phyloP scores from a whole-genome alignment of 2,888 invertebrate species.

The Petrophora chlorosata region DNA sequence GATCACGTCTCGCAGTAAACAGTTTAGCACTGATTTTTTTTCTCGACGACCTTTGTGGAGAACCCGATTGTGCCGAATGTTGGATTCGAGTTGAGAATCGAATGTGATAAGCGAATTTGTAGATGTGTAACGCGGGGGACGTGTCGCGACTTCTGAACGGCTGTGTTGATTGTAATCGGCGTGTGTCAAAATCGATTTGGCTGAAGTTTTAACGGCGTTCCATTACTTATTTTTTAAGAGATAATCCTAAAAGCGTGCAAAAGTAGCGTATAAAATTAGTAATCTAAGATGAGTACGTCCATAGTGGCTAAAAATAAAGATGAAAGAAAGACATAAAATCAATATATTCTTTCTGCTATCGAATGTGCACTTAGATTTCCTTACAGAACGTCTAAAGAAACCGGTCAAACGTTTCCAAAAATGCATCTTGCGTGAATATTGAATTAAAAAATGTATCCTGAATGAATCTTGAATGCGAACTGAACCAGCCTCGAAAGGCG shows the following conservation, averaged over 20 bases:
- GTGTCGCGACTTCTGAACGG: slow-evolving; percentile 29
- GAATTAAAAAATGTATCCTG: slow-evolving; percentile 18
- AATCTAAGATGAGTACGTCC: no score
- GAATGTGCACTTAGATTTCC: no score
- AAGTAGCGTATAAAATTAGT: no score
- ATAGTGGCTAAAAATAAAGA: no score
- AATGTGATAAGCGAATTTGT: slow-evolving; percentile 35
- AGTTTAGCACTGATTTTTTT: slow-evolving; percentile 68
- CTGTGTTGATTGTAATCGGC: slow-evolving; percentile 16
- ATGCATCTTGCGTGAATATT: slow-evolving; percentile 19
- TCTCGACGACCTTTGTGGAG: slow-evolving; percentile 50
- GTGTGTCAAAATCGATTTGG: neutral
- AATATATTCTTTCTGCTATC: neutral
- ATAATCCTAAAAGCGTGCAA: no score
- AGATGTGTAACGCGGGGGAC: slow-evolving; percentile 32
- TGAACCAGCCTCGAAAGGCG: slow-evolving; percentile 11
- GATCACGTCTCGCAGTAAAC: slow-evolving; percentile 68
- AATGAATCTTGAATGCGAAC: slow-evolving; percentile 13
- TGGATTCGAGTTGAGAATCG: slow-evolving; percentile 17
- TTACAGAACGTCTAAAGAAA: slow-evolving; percentile 4
- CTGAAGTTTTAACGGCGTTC: no score
- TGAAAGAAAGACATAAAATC: no score
- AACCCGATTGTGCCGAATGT: slow-evolving; percentile 35
- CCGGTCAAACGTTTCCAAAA: slow-evolving; percentile 11
- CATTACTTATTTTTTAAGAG: no score